Evolutionary conservation across 2,888 invertebrate species (phyloP).

Genomic region (Oscheius sp.): DNA sequence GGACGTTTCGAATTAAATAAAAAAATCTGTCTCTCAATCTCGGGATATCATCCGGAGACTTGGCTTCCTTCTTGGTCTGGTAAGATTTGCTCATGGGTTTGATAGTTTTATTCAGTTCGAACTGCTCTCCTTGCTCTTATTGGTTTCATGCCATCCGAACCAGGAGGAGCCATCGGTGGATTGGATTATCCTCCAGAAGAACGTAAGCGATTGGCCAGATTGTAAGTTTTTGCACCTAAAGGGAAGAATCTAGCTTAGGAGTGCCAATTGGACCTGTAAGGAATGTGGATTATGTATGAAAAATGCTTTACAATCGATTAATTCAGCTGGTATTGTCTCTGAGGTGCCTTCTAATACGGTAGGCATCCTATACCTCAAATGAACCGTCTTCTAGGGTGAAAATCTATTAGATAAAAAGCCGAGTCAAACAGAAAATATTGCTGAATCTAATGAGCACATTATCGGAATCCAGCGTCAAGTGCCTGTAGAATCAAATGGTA

Average conservation of each 20-base stretch:
- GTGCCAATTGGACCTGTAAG: constrained; percentile 48
- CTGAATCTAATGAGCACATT: too few species aligned
- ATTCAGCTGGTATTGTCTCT: constrained; percentile 35
- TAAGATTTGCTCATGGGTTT: neutral
- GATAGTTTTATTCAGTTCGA: constrained; percentile 75
- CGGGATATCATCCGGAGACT: constrained; percentile 94
- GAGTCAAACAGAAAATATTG: too few species aligned
- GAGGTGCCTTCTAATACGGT: neutral
- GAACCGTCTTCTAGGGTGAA: too few species aligned
- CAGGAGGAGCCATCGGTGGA: constrained; percentile 88
- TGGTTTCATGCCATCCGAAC: constrained; percentile 91
- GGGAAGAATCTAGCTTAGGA: constrained; percentile 32
- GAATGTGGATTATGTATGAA: constrained; percentile 51
- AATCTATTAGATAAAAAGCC: too few species aligned
- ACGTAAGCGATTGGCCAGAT: constrained; percentile 71
- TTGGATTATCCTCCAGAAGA: constrained; percentile 87
- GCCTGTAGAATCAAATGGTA: neutral
- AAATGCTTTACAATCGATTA: constrained; percentile 37
- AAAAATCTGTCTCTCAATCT: constrained; percentile 93
- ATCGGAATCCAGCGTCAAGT: neutral
- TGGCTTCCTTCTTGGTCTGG: constrained; percentile 91
- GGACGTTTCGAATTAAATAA: constrained; percentile 91
- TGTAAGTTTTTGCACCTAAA: neutral
- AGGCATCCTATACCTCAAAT: too few species aligned
- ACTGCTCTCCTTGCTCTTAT: constrained; percentile 90